Base-by-base conservation (phyloP, 2,888 invertebrate species). In the Drosophila incognita region DNA sequence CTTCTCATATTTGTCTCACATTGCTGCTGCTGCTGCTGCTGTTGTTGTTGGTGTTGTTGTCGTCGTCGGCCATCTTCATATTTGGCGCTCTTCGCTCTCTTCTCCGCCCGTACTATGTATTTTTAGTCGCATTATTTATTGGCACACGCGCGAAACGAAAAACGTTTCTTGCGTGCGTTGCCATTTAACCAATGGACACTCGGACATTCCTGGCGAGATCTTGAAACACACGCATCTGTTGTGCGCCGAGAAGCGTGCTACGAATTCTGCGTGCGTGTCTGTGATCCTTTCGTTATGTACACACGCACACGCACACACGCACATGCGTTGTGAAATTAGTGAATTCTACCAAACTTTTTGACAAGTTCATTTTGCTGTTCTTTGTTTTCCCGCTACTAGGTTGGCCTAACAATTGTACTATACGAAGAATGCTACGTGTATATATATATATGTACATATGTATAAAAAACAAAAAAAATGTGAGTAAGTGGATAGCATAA, bases 121-220 rank as follows among this genome's bases (percentile, higher is more conserved):
- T 83, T 83, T 85, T 85, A 83, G 83, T 83, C 71, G 54, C 66
- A 74, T 85, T 85, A 85, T 85, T 85, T 85, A 85, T 83, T 83
- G 86, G 83, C 76, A 83, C 85, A 83, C 82, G 83, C 82, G 85
- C 83, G 64, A 74, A 73, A 69, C 64, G 65, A 69, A 63, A 74
- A 77, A 74, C 64, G 67, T 59, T 77, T 76, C 57, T 76, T 74
- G 60, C 63, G 59, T 73, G 52, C 15, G 24, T 24, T 27, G 49
- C 65, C 62, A 60, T 73, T 77, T 61, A 35, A 21, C 40, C 58
- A 33, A 61, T 54, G 58, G 38, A 35, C 36, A 54, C 35, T 52
- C 27, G 54, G 33, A 27, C 36, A 58, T 38, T 56, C 27, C 48
- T 51, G 36, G 13, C 24, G 15, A 56, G n/a, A 66, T 69, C 73